phyloP scores from a whole-genome alignment of 2,113 vertebrate genomes.

The Dasyprocta punctata region DNA sequence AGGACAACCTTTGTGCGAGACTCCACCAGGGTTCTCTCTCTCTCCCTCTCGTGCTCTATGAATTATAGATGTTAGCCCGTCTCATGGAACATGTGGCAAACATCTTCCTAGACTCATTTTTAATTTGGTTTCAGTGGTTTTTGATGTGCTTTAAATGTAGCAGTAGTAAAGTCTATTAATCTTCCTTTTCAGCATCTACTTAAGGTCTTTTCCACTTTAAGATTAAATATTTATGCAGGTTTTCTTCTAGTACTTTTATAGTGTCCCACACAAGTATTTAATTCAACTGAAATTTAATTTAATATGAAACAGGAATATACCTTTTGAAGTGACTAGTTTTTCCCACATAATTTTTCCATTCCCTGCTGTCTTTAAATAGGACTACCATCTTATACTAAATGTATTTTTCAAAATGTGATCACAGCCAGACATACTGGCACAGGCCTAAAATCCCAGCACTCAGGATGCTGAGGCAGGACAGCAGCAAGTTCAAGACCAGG shows the following conservation, averaged over 20 bases:
- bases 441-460: neutral
- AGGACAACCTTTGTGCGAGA: neutral
- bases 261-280: neutral
- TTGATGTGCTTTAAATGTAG: constrained; percentile 33
- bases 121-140: constrained; percentile 33
- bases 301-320: neutral
- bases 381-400: neutral
- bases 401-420: neutral
- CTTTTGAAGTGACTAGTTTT: constrained; percentile 7
- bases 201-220: neutral
- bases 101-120: neutral
- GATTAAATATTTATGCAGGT: constrained; percentile 20
- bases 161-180: neutral
- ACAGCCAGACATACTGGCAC: neutral
- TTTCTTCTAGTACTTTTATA: neutral
- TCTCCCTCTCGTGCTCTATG: neutral
- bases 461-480: neutral
- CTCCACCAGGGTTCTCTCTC: neutral
- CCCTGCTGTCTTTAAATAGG: neutral
- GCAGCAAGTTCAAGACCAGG: neutral
- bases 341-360: neutral
- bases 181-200: neutral
- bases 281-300: neutral
- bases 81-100: neutral
- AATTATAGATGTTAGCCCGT: neutral